Percentiles rank a stretch among this genome's conserved stretches.
Conservation (phyloP, 2,888 invertebrate genomes). For the Parnassius smintheus region DNA sequence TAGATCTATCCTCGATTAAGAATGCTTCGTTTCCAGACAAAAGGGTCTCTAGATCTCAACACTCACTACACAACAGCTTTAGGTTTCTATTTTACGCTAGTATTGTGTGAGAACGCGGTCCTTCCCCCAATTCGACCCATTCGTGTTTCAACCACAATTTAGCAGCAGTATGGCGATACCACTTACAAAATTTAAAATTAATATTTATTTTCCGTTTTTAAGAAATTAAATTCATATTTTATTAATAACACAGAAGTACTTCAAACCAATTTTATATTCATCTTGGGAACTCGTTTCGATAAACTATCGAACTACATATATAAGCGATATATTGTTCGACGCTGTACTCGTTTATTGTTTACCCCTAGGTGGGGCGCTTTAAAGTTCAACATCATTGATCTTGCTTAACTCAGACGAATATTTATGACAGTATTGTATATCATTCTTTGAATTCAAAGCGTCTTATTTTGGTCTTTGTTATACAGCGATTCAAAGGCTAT, state of each 20-base stretch:
- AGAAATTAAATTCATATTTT: neutral
- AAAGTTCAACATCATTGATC: slow-evolving; percentile 9
- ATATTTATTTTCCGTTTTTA: neutral
- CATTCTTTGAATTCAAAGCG: slow-evolving; percentile 4
- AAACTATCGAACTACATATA: too few relatives aligned
- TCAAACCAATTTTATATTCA: slow-evolving; percentile 1
- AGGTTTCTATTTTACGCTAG: too few relatives aligned
- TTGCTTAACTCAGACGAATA: slow-evolving; percentile 15
- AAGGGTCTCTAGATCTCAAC: too few relatives aligned
- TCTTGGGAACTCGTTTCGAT: neutral
- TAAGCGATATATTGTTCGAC: slow-evolving; percentile 2
- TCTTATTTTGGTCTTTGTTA: slow-evolving; percentile 11
- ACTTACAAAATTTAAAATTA: too few relatives aligned
- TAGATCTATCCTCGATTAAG: too few relatives aligned
- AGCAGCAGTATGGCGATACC: too few relatives aligned
- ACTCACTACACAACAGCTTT: too few relatives aligned
- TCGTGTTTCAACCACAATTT: too few relatives aligned
- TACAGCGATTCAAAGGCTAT: slow-evolving; percentile 15
- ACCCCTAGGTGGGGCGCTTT: slow-evolving; percentile 7
- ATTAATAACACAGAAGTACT: neutral
- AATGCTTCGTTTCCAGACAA: too few relatives aligned
- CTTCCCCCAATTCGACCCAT: too few relatives aligned
- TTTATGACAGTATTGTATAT: slow-evolving; percentile 4
- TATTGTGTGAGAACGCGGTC: too few relatives aligned
- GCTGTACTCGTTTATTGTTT: slow-evolving; percentile 13